Evolutionary conservation across 2,888 invertebrate genomes (phyloP), one percentile per base, ranked within the genome.

Genomic region (Tenthredo amoena): DNA sequence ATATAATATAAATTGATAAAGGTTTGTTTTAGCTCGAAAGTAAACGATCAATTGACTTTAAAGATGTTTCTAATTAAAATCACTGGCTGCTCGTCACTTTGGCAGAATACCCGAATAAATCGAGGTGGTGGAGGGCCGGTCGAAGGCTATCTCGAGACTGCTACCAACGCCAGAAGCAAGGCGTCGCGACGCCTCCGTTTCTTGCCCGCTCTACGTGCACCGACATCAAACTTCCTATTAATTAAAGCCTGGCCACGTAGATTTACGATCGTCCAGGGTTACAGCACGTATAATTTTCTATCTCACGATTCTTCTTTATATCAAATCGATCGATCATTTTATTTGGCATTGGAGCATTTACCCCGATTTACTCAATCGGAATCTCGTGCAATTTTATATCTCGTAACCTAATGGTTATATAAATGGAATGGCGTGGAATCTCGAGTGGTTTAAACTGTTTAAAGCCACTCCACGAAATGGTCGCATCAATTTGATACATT

Each of bases 111-210:
- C 90, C 92, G 92, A 93, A 92, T 92, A 92, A 92, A 92, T 92
- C 89, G 92, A 92, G 92, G 90, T 89, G 89, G 91, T 91, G 90
- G 92, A 92, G 91, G 92, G 92, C 93, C 92, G 92, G 92, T 90
- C 93, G 92, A 91, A 92, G 93, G 93, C 93, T 93, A 93, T 93
- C 93, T 92, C 93, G 93, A 92, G 93, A 93, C 93, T 93, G 93
- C 91, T 92, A 91, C 92, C 92, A 92, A 91, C 92, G 93, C 93
- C 92, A 92, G 92, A 89, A 88, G 89, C 89, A 89, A 91, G 89
- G 90, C 91, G 91, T 92, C 91, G 90, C 91, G 90, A 91, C 91
- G 91, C 91, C 91, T 86, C 91, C 87, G 84, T 87, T 88, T 84
- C 72, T 84, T 76, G 72, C 84, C 84, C 76, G 84, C 65, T 68